Evolutionary conservation across 2,888 invertebrate species (phyloP).

Genomic region (Eilema depressum): DNA sequence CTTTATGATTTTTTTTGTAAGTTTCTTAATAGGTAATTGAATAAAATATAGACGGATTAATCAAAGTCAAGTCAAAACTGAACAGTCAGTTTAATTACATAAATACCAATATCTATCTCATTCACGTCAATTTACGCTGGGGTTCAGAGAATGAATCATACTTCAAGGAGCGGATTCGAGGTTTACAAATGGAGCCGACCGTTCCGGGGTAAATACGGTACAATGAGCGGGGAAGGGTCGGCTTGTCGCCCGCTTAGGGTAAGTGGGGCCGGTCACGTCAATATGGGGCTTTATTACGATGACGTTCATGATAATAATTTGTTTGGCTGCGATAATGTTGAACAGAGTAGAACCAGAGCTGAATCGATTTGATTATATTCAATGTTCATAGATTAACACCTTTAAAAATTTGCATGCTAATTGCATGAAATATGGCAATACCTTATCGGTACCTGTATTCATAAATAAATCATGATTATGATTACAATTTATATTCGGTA

Average conservation of each 20-base stretch:
- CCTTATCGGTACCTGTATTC: neutral
- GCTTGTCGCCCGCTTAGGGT: conserved; percentile 79
- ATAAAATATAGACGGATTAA: neutral
- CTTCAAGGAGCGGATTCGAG: conserved; percentile 85
- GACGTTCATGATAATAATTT: conserved; percentile 79
- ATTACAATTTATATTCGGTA: neutral
- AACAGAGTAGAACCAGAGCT: conserved; percentile 39
- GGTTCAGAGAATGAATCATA: conserved; percentile 83
- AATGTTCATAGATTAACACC: conserved; percentile 26
- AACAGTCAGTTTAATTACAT: conserved; percentile 54
- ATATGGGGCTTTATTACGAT: conserved; percentile 83
- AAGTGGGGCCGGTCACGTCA: conserved; percentile 85
- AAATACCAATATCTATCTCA: conserved; percentile 66
- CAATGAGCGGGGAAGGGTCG: conserved; percentile 84
- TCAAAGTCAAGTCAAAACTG: neutral
- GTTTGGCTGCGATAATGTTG: conserved; percentile 68
- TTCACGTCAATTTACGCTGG: conserved; percentile 75
- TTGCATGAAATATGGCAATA: neutral
- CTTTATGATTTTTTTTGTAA: neutral
- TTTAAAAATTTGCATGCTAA: neutral
- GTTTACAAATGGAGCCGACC: conserved; percentile 84
- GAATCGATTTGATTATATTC: conserved; percentile 20
- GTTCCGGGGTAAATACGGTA: conserved; percentile 84
- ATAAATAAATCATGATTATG: neutral
- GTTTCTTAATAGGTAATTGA: neutral